phyloP scores from a whole-genome alignment of 2,888 invertebrate species.

The Dilophus febrilis region DNA sequence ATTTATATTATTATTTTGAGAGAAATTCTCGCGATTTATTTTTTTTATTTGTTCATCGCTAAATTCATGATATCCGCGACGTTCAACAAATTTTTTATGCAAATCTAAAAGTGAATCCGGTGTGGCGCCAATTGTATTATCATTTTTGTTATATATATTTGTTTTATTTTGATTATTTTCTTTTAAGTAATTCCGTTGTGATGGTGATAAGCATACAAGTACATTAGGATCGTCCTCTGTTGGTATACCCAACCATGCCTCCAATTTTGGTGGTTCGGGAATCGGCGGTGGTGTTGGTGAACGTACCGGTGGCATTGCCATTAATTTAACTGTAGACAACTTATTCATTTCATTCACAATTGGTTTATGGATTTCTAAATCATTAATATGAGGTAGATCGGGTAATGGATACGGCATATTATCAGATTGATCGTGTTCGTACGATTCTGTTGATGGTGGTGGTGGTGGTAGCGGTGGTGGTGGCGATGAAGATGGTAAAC shows the following conservation, averaged over 20 bases:
- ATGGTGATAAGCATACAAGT: conserved; percentile 53
- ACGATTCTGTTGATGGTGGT: conserved; percentile 20
- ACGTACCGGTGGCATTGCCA: conserved; percentile 11
- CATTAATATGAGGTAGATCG: conserved; percentile 31
- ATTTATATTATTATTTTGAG: no score
- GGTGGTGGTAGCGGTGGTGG: conserved; percentile 16
- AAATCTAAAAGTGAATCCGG: conserved; percentile 48
- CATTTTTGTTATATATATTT: conserved; percentile 28
- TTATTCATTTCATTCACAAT: no score
- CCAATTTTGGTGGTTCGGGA: conserved; percentile 22
- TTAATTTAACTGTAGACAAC: conserved; percentile 2
- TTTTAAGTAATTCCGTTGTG: conserved; percentile 44
- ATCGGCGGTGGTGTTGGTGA: conserved; percentile 26
- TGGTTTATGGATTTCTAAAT: conserved; percentile 20
- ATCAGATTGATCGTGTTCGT: conserved; percentile 3
- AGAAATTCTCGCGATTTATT: conserved; percentile 15
- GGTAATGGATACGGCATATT: conserved; percentile 35
- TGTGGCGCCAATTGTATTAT: conserved; percentile 19
- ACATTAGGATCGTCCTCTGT: conserved; percentile 41
- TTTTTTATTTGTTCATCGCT: conserved; percentile 20
- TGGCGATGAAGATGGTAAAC: conserved; percentile 9
- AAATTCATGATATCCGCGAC: conserved; percentile 39
- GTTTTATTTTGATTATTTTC: conserved; percentile 22
- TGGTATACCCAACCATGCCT: conserved; percentile 42
- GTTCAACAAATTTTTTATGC: conserved; percentile 50